phyloP scores from a whole-genome alignment of 1,140 invertebrate genomes.

The Ladona fulva region DNA sequence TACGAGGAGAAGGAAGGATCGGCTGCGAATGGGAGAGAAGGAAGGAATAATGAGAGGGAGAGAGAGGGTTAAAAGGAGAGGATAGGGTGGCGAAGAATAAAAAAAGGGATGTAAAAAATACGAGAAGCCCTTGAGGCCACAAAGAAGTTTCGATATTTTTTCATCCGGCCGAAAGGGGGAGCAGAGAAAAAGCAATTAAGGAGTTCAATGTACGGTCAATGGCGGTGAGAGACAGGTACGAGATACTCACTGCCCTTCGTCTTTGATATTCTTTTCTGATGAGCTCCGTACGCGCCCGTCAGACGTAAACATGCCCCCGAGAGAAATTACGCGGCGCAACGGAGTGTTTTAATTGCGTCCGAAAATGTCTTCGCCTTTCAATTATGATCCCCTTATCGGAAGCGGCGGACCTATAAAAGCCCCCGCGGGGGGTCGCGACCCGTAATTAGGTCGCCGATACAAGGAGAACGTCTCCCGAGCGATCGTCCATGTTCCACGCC shows the following conservation, averaged over 20 bases:
- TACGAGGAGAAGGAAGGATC: background rate
- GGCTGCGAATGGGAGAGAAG: background rate
- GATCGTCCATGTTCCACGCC: too few species aligned
- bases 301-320: too few species aligned
- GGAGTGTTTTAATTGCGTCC: too few species aligned
- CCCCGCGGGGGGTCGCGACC: too few species aligned
- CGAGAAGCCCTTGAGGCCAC: background rate
- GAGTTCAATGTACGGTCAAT: background rate
- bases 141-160: background rate
- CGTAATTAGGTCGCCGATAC: too few species aligned
- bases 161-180: background rate
- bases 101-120: conserved; percentile 11
- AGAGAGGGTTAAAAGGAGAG: background rate
- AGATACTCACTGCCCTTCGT: background rate
- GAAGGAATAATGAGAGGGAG: background rate
- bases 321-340: too few species aligned
- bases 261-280: too few species aligned
- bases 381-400: too few species aligned
- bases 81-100: conserved; percentile 16
- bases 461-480: too few species aligned
- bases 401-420: too few species aligned
- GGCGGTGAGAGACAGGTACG: background rate
- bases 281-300: too few species aligned
- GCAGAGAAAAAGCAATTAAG: conserved; percentile 11
- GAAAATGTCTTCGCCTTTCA: too few species aligned